Conservation (phyloP, 2,888 invertebrate species). For the Lissocephala sabroskyi region DNA sequence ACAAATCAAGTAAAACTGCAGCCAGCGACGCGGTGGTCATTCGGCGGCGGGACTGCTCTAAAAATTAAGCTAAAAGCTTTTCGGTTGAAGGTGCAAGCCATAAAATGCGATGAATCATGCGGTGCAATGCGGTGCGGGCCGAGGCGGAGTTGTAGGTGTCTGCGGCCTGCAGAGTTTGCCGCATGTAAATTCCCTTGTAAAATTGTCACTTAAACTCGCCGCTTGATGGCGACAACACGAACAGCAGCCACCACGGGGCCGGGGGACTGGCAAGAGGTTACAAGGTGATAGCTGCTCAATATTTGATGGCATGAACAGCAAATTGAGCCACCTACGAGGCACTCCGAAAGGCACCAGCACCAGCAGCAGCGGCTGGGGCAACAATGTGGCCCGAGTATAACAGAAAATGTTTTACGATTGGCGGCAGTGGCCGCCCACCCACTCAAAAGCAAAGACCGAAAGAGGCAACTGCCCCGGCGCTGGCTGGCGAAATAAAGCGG, state of each 20-base stretch:
- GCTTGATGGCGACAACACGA: conserved; percentile 32
- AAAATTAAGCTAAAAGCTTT: conserved; percentile 32
- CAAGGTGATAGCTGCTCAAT: background rate
- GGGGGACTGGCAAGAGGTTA: too few relatives aligned
- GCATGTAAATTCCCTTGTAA: conserved; percentile 45
- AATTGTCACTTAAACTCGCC: conserved; percentile 50
- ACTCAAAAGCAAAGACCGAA: conserved; percentile 5
- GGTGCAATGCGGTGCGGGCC: background rate
- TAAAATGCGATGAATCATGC: conserved; percentile 1
- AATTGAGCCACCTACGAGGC: conserved; percentile 55
- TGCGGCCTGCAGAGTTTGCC: conserved; percentile 3
- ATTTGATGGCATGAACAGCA: conserved; percentile 7
- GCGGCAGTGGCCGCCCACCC: conserved; percentile 3
- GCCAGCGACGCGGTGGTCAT: too few relatives aligned
- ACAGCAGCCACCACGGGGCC: too few relatives aligned
- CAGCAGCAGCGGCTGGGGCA: background rate
- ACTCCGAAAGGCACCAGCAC: conserved; percentile 27
- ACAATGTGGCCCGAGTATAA: conserved; percentile 31
- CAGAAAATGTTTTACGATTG: conserved; percentile 56
- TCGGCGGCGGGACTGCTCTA: too few relatives aligned
- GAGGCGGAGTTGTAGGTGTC: background rate
- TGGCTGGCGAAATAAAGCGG: conserved; percentile 49
- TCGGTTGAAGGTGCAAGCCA: conserved; percentile 23
- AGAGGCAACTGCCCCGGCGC: conserved; percentile 31
- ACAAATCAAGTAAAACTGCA: too few relatives aligned